These are phyloP conservation scores for human DNA, from an alignment of 2,113 vertebrate species.

Conservation along the genomic window DNA sequence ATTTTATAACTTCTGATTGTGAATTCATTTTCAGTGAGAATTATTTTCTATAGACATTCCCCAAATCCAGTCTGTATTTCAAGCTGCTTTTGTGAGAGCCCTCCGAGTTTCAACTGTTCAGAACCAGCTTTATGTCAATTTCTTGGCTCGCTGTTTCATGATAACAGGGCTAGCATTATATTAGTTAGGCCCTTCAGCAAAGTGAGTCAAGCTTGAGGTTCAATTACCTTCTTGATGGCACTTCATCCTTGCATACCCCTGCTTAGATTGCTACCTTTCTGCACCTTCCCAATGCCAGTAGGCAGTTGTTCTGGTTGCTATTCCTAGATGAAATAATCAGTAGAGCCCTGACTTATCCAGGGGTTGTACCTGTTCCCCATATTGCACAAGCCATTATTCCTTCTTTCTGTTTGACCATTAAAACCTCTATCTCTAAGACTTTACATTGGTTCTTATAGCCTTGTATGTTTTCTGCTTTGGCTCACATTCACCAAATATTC, in stretches of 20 bases:
- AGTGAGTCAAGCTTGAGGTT: neutral
- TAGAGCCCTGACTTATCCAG: neutral
- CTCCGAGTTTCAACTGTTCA: neutral
- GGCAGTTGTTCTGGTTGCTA: too few relatives aligned
- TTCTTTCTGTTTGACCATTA: neutral
- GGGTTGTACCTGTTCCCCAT: neutral
- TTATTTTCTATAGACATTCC: neutral
- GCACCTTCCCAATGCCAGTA: neutral
- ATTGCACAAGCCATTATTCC: neutral
- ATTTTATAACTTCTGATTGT: neutral
- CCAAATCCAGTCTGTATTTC: neutral
- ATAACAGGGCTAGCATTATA: neutral
- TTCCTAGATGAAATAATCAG: too few relatives aligned
- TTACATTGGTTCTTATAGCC: neutral
- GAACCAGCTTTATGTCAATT: neutral
- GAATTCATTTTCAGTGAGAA: neutral
- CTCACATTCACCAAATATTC: neutral
- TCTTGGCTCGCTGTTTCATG: neutral
- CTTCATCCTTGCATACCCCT: neutral
- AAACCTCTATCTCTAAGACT: neutral
- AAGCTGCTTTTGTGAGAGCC: neutral
- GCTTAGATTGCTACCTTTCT: neutral
- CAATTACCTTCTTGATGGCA: neutral
- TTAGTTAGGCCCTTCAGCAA: neutral
- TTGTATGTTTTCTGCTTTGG: neutral